Conservation (phyloP, 2,888 invertebrate genomes). For the Cerastis rubricosa region DNA sequence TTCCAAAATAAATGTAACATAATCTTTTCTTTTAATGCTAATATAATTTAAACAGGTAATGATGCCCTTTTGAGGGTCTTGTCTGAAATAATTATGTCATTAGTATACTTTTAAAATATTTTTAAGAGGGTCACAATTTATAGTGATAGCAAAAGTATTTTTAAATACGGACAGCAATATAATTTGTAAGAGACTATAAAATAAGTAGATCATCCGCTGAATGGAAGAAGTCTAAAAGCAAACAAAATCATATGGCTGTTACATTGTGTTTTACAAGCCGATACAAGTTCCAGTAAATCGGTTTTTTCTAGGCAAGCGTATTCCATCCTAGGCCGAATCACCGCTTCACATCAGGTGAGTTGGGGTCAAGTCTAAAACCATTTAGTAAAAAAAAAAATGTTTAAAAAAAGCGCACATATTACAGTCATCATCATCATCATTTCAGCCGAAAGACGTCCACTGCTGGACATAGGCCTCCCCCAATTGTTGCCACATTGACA, state of each 20-base stretch:
- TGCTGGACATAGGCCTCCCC: no score
- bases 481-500: no score
- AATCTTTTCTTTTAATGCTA: background rate
- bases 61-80: conserved; percentile 9
- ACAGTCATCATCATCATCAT: no score
- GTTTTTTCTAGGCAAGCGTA: no score
- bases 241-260: no score
- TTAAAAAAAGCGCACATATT: no score
- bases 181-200: background rate
- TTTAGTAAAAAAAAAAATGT: no score
- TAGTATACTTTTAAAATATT: background rate
- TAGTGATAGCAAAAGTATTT: background rate
- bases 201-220: background rate
- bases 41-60: conserved; percentile 15
- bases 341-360: background rate
- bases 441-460: no score
- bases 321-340: background rate
- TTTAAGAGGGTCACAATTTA: background rate
- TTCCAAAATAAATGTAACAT: conserved; percentile 1
- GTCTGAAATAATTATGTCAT: conserved; percentile 17
- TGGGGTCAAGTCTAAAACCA: no score
- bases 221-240: background rate
- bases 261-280: no score
- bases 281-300: background rate
- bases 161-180: background rate